phyloP scores from a whole-genome alignment of 2,797 vertebrate species.

The Austrolebias charrua region DNA sequence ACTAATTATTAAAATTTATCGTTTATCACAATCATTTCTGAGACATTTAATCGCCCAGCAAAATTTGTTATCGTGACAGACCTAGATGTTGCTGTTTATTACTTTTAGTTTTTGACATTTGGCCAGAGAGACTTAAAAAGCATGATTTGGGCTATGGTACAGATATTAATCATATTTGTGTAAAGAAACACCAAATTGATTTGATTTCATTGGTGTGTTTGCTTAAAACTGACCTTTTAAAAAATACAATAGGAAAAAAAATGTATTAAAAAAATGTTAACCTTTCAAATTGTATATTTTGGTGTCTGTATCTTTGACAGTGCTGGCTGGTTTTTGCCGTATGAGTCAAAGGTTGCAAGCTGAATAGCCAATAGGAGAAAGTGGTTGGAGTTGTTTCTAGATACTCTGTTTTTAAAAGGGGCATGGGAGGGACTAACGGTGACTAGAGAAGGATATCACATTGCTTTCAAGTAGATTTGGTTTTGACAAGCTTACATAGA shows the following conservation, averaged over 20 bases:
- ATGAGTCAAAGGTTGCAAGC: constrained; percentile 53
- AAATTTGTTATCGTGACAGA: too few species aligned
- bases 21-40: too few species aligned
- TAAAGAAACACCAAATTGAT: too few species aligned
- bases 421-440: constrained; percentile 21
- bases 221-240: background rate
- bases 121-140: background rate
- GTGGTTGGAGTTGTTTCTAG: constrained; percentile 38
- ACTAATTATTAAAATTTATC: too few species aligned
- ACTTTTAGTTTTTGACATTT: background rate
- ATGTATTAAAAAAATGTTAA: too few species aligned
- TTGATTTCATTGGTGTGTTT: background rate
- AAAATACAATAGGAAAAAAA: background rate
- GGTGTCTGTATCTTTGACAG: constrained; percentile 5
- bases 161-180: background rate
- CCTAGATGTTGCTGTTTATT: background rate
- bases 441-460: constrained; percentile 25
- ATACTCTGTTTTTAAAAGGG: constrained; percentile 31
- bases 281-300: constrained; percentile 10
- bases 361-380: constrained; percentile 54
- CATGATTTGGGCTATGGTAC: background rate
- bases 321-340: constrained; percentile 48
- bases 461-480: constrained; percentile 13
- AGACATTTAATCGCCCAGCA: too few species aligned
- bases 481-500: constrained; percentile 36